Percentiles rank a stretch among this genome's conserved stretches.
These are phyloP conservation scores for Tetragnatha versicolor DNA, from an alignment of 1,140 invertebrate species.

Conservation along the genomic window DNA sequence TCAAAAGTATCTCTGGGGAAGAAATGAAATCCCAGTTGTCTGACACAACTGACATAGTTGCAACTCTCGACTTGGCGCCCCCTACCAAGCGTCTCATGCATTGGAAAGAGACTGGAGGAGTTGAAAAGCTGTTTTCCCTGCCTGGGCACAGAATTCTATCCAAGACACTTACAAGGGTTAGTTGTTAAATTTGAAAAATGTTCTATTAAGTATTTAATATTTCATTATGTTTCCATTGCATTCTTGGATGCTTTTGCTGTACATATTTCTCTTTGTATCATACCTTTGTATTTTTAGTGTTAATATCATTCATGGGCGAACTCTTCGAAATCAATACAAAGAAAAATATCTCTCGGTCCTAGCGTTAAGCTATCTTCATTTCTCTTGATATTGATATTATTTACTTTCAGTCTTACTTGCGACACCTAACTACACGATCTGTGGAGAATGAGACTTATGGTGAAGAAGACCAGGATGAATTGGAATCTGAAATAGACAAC, in stretches of 20 bases:
- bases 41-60: conserved; percentile 97
- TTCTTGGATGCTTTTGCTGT: too few species aligned
- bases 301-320: too few species aligned
- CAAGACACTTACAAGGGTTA: conserved; percentile 71
- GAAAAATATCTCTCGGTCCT: too few species aligned
- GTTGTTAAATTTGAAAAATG: too few species aligned
- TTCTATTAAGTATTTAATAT: too few species aligned
- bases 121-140: conserved; percentile 96
- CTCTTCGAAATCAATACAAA: too few species aligned
- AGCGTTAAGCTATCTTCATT: too few species aligned
- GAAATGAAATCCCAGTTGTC: conserved; percentile 99
- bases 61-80: conserved; percentile 96
- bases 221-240: too few species aligned
- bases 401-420: conserved; percentile 77
- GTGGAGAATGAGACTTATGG: conserved; percentile 80
- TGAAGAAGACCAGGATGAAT: conserved; percentile 64
- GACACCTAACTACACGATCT: conserved; percentile 82
- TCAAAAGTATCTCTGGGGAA: conserved; percentile 99
- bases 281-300: too few species aligned
- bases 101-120: conserved; percentile 97
- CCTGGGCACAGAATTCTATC: conserved; percentile 89
- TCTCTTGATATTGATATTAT: neutral
- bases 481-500: neutral
- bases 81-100: conserved; percentile 98
- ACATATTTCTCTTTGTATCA: too few species aligned